Evolutionary conservation across 2,113 vertebrate genomes (phyloP).

Genomic region (Euleptes europaea): DNA sequence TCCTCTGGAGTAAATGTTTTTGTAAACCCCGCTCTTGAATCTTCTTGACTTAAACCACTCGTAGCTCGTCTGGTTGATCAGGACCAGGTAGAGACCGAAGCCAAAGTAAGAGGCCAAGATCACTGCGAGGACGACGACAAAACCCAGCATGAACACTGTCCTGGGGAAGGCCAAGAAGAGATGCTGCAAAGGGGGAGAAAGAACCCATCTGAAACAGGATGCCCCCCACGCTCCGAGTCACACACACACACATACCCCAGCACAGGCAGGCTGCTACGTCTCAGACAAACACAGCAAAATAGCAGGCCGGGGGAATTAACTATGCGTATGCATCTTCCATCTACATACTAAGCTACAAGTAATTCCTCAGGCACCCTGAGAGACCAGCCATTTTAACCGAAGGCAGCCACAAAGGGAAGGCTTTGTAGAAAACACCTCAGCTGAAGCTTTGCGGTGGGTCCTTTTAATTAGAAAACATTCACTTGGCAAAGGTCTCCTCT

Average conservation of each 20-base stretch:
- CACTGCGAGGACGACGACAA: constrained; percentile 83
- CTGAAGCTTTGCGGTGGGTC: too few species aligned
- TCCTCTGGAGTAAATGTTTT: constrained; percentile 82
- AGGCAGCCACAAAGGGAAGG: too few species aligned
- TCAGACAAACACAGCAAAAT: too few species aligned
- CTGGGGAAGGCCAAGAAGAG: constrained; percentile 93
- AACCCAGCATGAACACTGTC: constrained; percentile 92
- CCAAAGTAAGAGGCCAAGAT: constrained; percentile 85
- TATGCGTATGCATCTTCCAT: too few species aligned
- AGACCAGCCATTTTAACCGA: too few species aligned
- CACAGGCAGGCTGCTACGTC: background rate
- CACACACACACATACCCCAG: background rate
- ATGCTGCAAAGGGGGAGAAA: constrained; percentile 74
- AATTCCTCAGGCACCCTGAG: too few species aligned
- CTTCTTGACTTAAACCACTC: constrained; percentile 87
- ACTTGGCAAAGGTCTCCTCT: background rate
- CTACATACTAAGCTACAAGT: too few species aligned
- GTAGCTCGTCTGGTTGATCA: constrained; percentile 91
- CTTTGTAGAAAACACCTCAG: too few species aligned
- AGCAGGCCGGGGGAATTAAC: too few species aligned
- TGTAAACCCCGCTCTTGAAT: constrained; percentile 42
- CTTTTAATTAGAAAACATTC: too few species aligned
- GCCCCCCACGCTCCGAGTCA: rapidly evolving
- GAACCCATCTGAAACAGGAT: background rate
- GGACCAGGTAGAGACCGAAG: constrained; percentile 82